Conservation (phyloP, 2,797 vertebrate species). For the Vireo griseus region DNA sequence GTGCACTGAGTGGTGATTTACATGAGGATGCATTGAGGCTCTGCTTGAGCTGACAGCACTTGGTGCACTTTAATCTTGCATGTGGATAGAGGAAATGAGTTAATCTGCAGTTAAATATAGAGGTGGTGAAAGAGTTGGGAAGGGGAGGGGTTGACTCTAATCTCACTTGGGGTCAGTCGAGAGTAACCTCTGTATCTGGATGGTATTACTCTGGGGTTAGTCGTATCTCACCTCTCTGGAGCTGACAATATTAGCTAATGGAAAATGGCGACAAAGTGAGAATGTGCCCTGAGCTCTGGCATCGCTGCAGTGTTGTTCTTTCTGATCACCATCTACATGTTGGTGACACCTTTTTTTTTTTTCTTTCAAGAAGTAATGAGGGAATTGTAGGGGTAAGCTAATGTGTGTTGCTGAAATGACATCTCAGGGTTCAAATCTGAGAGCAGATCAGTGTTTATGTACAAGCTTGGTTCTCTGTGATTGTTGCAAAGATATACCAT, state of each 20-base stretch:
- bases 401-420: background rate
- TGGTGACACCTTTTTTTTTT: background rate
- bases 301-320: background rate
- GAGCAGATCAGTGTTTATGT: background rate
- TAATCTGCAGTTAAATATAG: slow-evolving; percentile 65
- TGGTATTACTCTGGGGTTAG: background rate
- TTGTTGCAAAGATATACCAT: background rate
- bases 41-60: slow-evolving; percentile 2
- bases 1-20: background rate
- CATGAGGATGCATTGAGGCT: background rate
- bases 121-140: slow-evolving; percentile 44
- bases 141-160: slow-evolving; percentile 34
- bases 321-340: background rate
- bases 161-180: slow-evolving; percentile 8
- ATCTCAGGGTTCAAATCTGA: background rate
- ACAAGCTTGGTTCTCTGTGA: background rate
- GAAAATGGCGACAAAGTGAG: slow-evolving; percentile 5
- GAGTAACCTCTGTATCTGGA: slow-evolving; percentile 34
- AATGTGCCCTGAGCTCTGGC: background rate
- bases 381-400: background rate
- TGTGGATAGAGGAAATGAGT: slow-evolving; percentile 53
- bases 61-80: slow-evolving; percentile 18
- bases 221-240: background rate
- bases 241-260: slow-evolving; percentile 48
- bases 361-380: background rate